Conservation (phyloP, 2,113 vertebrate genomes). For the Orthochromis indermauri region DNA sequence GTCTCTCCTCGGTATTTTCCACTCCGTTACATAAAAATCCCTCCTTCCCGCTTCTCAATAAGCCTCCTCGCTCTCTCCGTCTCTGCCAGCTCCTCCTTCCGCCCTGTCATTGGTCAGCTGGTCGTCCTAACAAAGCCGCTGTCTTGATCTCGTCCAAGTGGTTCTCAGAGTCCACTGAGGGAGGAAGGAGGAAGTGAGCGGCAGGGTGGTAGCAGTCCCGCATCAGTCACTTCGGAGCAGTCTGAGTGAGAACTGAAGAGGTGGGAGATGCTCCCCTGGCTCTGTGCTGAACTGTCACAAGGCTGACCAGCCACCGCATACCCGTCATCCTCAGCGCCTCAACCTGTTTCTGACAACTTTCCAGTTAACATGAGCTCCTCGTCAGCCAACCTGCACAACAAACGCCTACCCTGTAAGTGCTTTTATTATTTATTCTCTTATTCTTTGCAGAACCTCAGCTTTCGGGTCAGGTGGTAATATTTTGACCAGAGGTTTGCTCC, state of each 20-base stretch:
- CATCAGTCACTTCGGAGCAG: not conserved
- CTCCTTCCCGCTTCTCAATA: conserved; percentile 28
- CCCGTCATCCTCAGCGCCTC: not conserved
- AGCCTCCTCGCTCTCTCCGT: not conserved
- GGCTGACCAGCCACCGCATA: not conserved
- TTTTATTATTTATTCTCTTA: not conserved
- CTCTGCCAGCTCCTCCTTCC: conserved; percentile 45
- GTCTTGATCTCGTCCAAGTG: conserved; percentile 33
- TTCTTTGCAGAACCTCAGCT: not conserved
- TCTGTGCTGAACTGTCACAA: conserved; percentile 10
- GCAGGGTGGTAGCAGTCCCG: not conserved
- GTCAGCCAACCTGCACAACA: conserved; percentile 58
- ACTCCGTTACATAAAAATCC: conserved; percentile 48
- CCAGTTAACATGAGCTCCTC: conserved; percentile 67
- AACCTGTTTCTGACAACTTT: not conserved
- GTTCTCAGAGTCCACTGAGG: not conserved
- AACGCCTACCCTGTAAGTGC: conserved; percentile 65
- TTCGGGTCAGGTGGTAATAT: not conserved
- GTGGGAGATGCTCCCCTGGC: conserved; percentile 33
- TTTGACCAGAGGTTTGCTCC: not conserved
- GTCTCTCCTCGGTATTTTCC: conserved; percentile 53
- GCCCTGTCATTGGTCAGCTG: conserved; percentile 49
- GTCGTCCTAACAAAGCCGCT: conserved; percentile 44
- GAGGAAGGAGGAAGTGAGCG: not conserved
- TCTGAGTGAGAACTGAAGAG: not conserved